A percentile compares a stretch with the other conserved stretches of the same genome.
Evolutionary conservation across 2,113 vertebrate species (phyloP).

Genomic region (Oceanites oceanicus): DNA sequence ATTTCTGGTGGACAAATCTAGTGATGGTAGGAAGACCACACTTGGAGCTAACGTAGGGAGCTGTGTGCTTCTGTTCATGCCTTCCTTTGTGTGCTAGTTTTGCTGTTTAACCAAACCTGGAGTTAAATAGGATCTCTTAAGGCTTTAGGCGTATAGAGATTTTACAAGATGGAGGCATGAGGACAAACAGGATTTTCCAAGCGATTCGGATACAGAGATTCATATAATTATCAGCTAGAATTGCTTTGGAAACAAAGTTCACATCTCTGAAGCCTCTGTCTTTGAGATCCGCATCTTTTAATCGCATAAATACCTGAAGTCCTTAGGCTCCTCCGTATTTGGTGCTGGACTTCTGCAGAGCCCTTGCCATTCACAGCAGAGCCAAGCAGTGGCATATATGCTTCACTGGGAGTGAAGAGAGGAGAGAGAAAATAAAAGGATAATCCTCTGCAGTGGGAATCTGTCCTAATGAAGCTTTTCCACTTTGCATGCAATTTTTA

Average conservation of each 20-base stretch:
- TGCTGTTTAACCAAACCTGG: neutral
- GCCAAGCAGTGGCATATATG: neutral
- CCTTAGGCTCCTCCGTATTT: neutral
- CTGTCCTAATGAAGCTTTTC: neutral
- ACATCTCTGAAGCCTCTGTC: neutral
- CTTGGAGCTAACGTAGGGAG: neutral
- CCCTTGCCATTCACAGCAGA: neutral
- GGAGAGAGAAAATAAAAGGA: neutral
- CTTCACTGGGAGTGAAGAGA: neutral
- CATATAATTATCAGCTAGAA: neutral
- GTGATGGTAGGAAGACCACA: fast-evolving
- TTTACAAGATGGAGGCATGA: neutral
- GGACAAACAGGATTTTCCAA: neutral
- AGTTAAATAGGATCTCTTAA: neutral
- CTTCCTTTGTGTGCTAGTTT: fast-evolving
- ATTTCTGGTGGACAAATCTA: neutral
- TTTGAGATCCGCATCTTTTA: neutral
- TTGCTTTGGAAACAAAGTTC: neutral
- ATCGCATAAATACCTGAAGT: neutral
- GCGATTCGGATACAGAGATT: neutral
- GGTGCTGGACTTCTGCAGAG: neutral
- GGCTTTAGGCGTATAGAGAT: neutral
- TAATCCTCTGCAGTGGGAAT: neutral
- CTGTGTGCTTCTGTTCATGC: neutral
- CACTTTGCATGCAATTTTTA: neutral